Percentiles rank a stretch among this genome's conserved stretches.
phyloP scores from a whole-genome alignment of 2,888 invertebrate genomes.

The Galerucella calmariensis region DNA sequence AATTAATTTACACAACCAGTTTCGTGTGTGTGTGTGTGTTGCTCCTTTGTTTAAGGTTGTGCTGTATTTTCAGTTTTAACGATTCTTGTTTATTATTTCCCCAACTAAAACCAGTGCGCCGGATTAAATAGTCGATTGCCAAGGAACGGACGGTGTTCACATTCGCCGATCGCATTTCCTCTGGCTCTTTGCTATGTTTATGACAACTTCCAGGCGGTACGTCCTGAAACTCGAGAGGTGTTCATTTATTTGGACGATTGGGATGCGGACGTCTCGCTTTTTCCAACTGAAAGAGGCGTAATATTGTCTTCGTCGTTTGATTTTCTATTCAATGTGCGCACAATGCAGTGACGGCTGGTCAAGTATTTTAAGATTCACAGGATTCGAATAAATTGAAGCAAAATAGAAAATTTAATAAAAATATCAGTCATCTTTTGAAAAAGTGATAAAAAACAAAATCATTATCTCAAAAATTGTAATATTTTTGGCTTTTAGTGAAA shows the following conservation, averaged over 20 bases:
- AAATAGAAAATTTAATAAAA: too few species aligned
- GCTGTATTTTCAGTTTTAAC: conserved; percentile 58
- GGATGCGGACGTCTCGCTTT: not conserved
- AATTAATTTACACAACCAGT: conserved; percentile 66
- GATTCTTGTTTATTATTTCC: conserved; percentile 60
- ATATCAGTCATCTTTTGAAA: too few species aligned
- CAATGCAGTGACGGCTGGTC: not conserved
- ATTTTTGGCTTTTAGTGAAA: too few species aligned
- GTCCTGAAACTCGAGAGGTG: not conserved
- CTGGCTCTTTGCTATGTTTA: not conserved
- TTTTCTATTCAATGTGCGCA: not conserved
- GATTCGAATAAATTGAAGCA: too few species aligned
- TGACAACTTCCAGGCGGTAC: not conserved
- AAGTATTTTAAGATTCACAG: not conserved
- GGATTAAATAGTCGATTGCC: not conserved
- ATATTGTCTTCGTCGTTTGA: not conserved
- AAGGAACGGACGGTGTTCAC: not conserved
- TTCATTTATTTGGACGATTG: not conserved
- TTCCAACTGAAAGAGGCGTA: not conserved
- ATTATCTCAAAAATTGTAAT: too few species aligned
- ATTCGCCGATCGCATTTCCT: not conserved
- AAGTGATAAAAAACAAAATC: too few species aligned
- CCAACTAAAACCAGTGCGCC: not conserved
- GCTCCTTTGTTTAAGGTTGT: conserved; percentile 62
- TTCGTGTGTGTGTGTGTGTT: conserved; percentile 46